phyloP scores from a whole-genome alignment of 1,140 invertebrate species.

The Drosophila simulans region DNA sequence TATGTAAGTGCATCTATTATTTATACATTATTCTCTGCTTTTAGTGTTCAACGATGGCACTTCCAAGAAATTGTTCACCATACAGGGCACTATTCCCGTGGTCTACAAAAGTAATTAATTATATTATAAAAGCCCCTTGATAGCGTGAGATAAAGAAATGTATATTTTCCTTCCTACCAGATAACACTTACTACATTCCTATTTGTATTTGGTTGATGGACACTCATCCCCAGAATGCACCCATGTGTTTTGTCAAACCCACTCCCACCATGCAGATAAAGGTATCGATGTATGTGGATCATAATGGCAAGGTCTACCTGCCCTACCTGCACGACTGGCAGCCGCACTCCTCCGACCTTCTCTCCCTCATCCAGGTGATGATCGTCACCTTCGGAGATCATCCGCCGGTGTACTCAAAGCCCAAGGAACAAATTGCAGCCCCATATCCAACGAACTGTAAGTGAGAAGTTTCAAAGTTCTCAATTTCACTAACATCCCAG shows the following conservation, averaged over 20 bases:
- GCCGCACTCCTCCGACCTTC: conserved; percentile 92
- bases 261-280: conserved; percentile 98
- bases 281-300: conserved; percentile 96
- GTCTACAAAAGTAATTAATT: conserved; percentile 90
- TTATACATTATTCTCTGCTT: neutral
- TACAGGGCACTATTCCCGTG: conserved; percentile 97
- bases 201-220: conserved; percentile 98
- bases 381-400: conserved; percentile 96
- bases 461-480: neutral
- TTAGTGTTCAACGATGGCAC: conserved; percentile 96
- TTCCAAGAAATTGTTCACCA: conserved; percentile 91
- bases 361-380: conserved; percentile 95
- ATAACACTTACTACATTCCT: conserved; percentile 97
- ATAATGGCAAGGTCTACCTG: conserved; percentile 97
- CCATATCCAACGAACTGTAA: conserved; percentile 71
- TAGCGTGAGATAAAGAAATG: neutral
- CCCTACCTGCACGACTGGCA: conserved; percentile 99
- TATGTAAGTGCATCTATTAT: neutral
- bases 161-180: conserved; percentile 84
- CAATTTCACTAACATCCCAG: too few relatives aligned
- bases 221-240: conserved; percentile 98
- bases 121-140: neutral
- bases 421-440: conserved; percentile 84
- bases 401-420: conserved; percentile 95
- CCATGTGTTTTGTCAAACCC: conserved; percentile 99